A percentile compares a stretch with the other conserved stretches of the same genome.
phyloP scores from a whole-genome alignment of 2,113 vertebrate species.

The Ranitomeya imitator region DNA sequence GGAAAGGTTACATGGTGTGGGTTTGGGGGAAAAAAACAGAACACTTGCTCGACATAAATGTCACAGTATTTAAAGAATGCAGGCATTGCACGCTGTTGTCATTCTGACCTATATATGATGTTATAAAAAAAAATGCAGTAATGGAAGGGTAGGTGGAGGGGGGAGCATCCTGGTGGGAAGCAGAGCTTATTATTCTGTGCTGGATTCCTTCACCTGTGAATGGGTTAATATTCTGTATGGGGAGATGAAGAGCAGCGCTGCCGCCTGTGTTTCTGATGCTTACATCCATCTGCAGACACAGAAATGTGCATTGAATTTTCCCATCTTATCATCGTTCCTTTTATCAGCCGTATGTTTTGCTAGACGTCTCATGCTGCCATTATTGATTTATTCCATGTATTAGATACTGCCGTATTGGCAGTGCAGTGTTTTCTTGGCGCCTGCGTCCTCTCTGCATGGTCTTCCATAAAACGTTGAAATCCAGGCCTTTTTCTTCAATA shows the following conservation, averaged over 20 bases:
- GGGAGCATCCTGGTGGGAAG: background rate
- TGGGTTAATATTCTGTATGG: background rate
- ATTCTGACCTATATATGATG: slow-evolving; percentile 2
- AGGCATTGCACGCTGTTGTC: background rate
- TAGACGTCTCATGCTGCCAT: background rate
- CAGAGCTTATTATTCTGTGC: background rate
- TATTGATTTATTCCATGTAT: background rate
- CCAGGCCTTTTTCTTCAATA: background rate
- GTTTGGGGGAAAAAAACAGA: background rate
- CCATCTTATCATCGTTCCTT: background rate
- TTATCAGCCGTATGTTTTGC: background rate
- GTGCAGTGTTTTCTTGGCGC: background rate
- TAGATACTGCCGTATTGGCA: background rate
- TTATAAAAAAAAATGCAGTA: background rate
- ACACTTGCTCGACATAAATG: slow-evolving; percentile 21
- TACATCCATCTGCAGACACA: background rate
- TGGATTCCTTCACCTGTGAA: background rate
- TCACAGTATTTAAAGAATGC: slow-evolving; percentile 26
- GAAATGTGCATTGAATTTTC: background rate
- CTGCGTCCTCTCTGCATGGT: background rate
- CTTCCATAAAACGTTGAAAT: background rate
- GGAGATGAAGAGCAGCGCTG: background rate
- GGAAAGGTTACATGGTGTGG: slow-evolving; percentile 26
- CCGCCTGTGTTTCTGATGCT: background rate
- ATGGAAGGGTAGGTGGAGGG: background rate